These are phyloP conservation scores for Drosophila biarmipes DNA, from an alignment of 1,140 invertebrate species.

Conservation along the genomic window DNA sequence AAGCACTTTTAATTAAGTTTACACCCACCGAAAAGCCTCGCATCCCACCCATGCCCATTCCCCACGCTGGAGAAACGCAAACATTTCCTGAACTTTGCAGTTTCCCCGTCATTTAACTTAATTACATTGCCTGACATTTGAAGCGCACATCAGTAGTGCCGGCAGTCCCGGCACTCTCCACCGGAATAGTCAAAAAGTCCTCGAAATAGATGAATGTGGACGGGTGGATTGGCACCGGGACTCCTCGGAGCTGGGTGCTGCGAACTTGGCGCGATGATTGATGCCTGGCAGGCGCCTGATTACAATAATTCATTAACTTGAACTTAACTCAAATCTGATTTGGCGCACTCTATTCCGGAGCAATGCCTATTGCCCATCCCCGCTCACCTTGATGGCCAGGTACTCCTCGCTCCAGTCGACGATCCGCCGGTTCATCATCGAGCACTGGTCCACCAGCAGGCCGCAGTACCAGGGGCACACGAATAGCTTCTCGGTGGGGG, in stretches of 20 bases:
- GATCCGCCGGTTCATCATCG: slow-evolving; percentile 92
- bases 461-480: slow-evolving; percentile 93
- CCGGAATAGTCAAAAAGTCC: slow-evolving; percentile 49
- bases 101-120: slow-evolving; percentile 80
- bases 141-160: slow-evolving; percentile 57
- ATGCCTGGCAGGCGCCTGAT: slow-evolving; percentile 65
- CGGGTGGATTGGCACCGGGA: not conserved
- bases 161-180: slow-evolving; percentile 14
- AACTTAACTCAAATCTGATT: slow-evolving; percentile 41
- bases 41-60: slow-evolving; percentile 21
- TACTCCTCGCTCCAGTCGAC: slow-evolving; percentile 89
- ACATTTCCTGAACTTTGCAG: slow-evolving; percentile 75
- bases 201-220: slow-evolving; percentile 28
- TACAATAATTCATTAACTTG: slow-evolving; percentile 72
- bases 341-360: slow-evolving; percentile 24
- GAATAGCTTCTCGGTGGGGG: slow-evolving; percentile 92
- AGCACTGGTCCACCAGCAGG: slow-evolving; percentile 93
- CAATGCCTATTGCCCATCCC: no score
- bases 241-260: not conserved
- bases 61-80: slow-evolving; percentile 34
- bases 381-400: slow-evolving; percentile 92
- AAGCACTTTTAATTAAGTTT: slow-evolving; percentile 77
- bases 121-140: slow-evolving; percentile 74
- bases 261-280: slow-evolving; percentile 58
- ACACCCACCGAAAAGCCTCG: slow-evolving; percentile 50